A percentile compares a stretch with the other conserved stretches of the same genome.
Conservation (phyloP, 1,140 invertebrate genomes). For the Doryteuthis pealeii region DNA sequence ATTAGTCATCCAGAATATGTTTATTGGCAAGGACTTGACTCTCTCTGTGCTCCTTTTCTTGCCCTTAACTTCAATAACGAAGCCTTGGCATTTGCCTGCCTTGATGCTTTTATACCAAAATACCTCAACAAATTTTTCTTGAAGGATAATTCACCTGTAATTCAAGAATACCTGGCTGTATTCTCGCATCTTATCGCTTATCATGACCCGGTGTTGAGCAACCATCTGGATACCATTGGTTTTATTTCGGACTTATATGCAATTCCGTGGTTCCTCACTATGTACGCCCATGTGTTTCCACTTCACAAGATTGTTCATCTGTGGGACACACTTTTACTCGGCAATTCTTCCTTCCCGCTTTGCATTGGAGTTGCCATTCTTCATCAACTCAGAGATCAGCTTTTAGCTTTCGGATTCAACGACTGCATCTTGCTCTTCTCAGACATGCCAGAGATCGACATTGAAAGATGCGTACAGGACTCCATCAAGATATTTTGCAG, state of each 20-base stretch:
- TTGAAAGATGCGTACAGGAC: constrained; percentile 87
- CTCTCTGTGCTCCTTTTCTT: constrained; percentile 94
- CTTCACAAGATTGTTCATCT: constrained; percentile 97
- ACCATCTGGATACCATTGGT: constrained; percentile 87
- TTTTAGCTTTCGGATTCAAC: constrained; percentile 90
- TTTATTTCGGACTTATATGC: constrained; percentile 96
- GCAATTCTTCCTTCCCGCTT: constrained; percentile 90
- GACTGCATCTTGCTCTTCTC: constrained; percentile 97
- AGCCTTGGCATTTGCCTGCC: constrained; percentile 90
- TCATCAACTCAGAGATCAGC: constrained; percentile 79
- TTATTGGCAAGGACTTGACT: constrained; percentile 99
- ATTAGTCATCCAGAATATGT: constrained; percentile 92
- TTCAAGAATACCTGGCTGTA: constrained; percentile 96
- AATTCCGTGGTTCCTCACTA: constrained; percentile 99
- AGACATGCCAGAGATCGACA: constrained; percentile 96
- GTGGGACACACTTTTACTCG: constrained; percentile 94
- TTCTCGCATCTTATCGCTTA: constrained; percentile 96
- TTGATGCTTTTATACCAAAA: constrained; percentile 92
- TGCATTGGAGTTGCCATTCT: constrained; percentile 94
- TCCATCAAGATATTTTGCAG: constrained; percentile 82
- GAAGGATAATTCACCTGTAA: constrained; percentile 96
- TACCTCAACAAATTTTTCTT: constrained; percentile 97
- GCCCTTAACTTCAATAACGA: constrained; percentile 97
- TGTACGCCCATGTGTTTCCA: constrained; percentile 99
- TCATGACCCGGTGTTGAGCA: constrained; percentile 89